A percentile compares a stretch with the other conserved stretches of the same genome.
These are phyloP conservation scores for Myotis pilosus DNA, from an alignment of 2,797 vertebrate genomes.

Conservation along the genomic window DNA sequence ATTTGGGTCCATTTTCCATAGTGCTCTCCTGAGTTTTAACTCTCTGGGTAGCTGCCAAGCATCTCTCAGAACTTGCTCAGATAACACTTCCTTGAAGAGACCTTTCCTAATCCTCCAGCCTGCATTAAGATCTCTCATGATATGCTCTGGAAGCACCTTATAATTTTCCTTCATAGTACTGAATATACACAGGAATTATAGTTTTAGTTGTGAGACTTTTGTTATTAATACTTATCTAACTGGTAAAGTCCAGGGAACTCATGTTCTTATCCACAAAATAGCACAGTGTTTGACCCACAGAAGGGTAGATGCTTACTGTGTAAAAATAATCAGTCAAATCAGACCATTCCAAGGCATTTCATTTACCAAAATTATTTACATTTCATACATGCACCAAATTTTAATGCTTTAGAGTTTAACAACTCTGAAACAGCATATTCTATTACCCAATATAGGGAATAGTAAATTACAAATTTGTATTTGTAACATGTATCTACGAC, in stretches of 20 bases:
- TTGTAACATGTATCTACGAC: not conserved
- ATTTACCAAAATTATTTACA: not conserved
- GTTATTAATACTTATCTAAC: not conserved
- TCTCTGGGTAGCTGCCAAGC: not conserved
- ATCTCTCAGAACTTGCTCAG: not conserved
- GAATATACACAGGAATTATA: not conserved
- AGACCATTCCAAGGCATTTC: not conserved
- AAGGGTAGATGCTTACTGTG: not conserved
- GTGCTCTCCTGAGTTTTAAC: not conserved
- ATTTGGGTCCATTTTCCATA: not conserved
- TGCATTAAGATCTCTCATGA: not conserved
- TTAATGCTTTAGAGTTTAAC: not conserved
- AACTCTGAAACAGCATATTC: not conserved
- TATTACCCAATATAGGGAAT: not conserved
- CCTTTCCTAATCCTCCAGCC: not conserved
- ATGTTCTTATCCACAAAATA: not conserved
- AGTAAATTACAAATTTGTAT: conserved; percentile 1
- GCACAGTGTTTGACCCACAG: not conserved
- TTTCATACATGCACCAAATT: not conserved
- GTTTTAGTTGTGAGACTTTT: not conserved
- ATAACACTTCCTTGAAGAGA: not conserved
- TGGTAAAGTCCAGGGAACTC: not conserved
- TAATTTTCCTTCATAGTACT: not conserved
- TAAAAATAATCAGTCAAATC: not conserved
- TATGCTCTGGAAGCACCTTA: not conserved